These are phyloP conservation scores for Sarcophaga bullata DNA, from an alignment of 1,140 invertebrate genomes.

Conservation along the genomic window DNA sequence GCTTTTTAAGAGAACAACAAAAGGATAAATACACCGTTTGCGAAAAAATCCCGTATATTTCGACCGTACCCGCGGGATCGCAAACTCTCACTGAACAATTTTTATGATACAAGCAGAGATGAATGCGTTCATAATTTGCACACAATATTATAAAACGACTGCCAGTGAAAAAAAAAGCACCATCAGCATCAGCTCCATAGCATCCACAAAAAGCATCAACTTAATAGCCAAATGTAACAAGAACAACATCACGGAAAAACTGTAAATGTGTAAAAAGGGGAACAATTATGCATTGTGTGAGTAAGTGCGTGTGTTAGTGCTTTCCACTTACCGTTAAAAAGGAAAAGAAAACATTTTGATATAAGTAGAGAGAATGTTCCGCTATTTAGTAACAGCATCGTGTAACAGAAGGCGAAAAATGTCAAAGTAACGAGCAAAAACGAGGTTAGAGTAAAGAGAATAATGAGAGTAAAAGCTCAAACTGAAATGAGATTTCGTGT, in stretches of 20 bases:
- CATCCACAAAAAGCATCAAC: not conserved
- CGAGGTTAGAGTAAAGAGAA: slow-evolving; percentile 15
- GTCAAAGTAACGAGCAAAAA: not conserved
- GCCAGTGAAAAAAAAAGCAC: not conserved
- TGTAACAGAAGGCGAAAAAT: not conserved
- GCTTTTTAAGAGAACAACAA: not conserved
- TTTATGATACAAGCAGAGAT: slow-evolving; percentile 62
- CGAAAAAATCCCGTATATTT: slow-evolving; percentile 59
- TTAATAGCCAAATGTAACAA: not conserved
- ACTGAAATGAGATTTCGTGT: not conserved
- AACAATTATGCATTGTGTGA: not conserved
- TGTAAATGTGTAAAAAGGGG: not conserved
- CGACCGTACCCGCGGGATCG: slow-evolving; percentile 66
- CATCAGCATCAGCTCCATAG: slow-evolving; percentile 5
- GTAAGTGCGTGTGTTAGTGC: not conserved
- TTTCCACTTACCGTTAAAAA: not conserved
- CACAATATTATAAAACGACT: not conserved
- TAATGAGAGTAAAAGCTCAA: not conserved
- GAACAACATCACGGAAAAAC: not conserved
- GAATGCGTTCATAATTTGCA: slow-evolving; percentile 45
- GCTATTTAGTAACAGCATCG: not conserved
- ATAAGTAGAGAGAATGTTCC: not conserved
- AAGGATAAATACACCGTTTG: not conserved
- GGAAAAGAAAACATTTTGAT: not conserved
- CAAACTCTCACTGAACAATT: slow-evolving; percentile 65